These are phyloP conservation scores for Pilophorus perplexus DNA, from an alignment of 2,888 invertebrate genomes.

Conservation along the genomic window DNA sequence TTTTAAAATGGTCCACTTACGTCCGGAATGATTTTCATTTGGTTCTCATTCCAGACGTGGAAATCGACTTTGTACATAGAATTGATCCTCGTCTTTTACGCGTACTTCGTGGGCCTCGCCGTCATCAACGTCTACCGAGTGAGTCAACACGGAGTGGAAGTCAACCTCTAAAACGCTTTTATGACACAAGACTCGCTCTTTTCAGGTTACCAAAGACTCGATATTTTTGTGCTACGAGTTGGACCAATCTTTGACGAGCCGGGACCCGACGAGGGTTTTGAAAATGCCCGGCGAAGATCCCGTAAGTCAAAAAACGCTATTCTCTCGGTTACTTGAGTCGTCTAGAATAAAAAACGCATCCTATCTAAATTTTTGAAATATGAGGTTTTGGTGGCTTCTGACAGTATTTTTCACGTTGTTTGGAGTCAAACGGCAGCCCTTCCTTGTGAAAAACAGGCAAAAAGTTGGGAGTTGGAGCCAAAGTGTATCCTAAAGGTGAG, in stretches of 20 bases:
- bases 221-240: slow-evolving; percentile 3
- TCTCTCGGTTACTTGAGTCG: too few species aligned
- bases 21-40: background rate
- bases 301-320: too few species aligned
- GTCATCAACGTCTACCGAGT: slow-evolving; percentile 5
- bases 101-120: slow-evolving; percentile 1
- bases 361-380: too few species aligned
- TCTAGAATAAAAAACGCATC: too few species aligned
- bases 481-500: too few species aligned
- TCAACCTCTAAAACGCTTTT: too few species aligned
- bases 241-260: background rate
- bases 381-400: too few species aligned
- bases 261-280: background rate
- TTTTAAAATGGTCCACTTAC: background rate
- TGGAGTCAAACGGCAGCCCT: too few species aligned
- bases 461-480: too few species aligned
- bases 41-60: background rate
- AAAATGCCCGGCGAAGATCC: background rate
- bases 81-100: background rate
- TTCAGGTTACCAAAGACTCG: slow-evolving; percentile 16
- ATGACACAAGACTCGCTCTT: background rate
- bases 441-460: too few species aligned
- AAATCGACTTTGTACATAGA: background rate
- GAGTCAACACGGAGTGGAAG: background rate
- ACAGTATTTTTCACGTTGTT: too few species aligned